phyloP scores from a whole-genome alignment of 2,888 invertebrate species.

The Tenthredo livida region DNA sequence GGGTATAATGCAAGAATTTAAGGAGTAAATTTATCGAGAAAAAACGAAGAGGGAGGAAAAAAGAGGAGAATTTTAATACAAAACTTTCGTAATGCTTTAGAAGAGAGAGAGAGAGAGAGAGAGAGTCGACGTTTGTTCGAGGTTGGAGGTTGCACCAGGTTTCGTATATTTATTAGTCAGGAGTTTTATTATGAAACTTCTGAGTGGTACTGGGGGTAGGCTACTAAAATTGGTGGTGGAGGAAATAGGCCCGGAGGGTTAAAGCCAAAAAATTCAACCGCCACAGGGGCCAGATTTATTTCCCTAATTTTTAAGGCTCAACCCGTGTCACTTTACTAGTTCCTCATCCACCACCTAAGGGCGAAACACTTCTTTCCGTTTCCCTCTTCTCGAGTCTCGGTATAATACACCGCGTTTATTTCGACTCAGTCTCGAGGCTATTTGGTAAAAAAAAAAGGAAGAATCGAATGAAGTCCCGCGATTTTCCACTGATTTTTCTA shows the following conservation, averaged over 20 bases:
- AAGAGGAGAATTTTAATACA: not conserved
- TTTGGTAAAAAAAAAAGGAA: not conserved
- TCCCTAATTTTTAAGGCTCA: constrained; percentile 43
- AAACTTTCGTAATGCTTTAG: not conserved
- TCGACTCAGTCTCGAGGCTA: not conserved
- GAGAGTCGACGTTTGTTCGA: not conserved
- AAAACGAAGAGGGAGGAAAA: not conserved
- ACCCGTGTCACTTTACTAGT: constrained; percentile 34
- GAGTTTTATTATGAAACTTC: constrained; percentile 43
- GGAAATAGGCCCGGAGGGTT: constrained; percentile 10
- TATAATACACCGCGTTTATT: not conserved
- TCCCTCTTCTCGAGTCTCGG: not conserved
- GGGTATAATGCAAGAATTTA: not conserved
- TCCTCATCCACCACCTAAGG: not conserved
- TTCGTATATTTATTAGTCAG: constrained; percentile 28
- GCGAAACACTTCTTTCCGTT: not conserved
- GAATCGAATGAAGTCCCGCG: not conserved
- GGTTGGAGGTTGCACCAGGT: not conserved
- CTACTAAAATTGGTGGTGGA: constrained; percentile 27
- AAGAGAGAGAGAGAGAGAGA: not conserved
- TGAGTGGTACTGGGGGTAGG: constrained; percentile 20
- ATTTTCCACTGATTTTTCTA: not conserved
- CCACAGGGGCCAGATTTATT: constrained; percentile 33
- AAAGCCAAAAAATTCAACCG: not conserved
- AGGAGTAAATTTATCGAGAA: constrained; percentile 1